A percentile compares a stretch with the other conserved stretches of the same genome.
Conservation (phyloP, 2,797 vertebrate genomes). For the Acrossocheilus fasciatus region DNA sequence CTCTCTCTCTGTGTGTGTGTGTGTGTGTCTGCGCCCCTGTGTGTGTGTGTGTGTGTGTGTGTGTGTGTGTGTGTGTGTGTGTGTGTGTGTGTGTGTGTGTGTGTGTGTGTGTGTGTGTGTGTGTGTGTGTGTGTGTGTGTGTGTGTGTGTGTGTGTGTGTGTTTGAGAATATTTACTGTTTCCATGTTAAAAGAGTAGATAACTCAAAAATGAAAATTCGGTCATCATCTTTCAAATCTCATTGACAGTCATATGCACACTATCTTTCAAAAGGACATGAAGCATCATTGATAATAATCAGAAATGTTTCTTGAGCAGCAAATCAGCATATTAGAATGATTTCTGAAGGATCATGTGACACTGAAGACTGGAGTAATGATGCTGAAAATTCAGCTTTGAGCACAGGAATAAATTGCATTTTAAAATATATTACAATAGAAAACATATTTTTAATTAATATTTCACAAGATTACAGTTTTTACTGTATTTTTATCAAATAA, state of each 20-base stretch:
- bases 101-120: background rate
- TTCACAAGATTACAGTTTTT: background rate
- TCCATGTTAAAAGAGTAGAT: background rate
- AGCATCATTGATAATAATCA: background rate
- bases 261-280: background rate
- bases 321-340: background rate
- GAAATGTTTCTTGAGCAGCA: background rate
- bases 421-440: no score
- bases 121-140: slow-evolving; percentile 2
- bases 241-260: background rate
- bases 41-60: background rate
- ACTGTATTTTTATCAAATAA: no score
- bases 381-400: background rate
- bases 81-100: no score
- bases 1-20: background rate
- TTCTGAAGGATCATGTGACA: background rate
- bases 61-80: background rate
- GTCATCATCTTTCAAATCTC: background rate
- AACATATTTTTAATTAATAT: background rate
- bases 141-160: slow-evolving; percentile 5
- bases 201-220: background rate
- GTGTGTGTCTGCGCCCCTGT: background rate
- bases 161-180: background rate
- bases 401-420: no score
- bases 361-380: background rate